Evolutionary conservation across 2,888 invertebrate species (phyloP).

Genomic region (Nemotelus nigrinus): DNA sequence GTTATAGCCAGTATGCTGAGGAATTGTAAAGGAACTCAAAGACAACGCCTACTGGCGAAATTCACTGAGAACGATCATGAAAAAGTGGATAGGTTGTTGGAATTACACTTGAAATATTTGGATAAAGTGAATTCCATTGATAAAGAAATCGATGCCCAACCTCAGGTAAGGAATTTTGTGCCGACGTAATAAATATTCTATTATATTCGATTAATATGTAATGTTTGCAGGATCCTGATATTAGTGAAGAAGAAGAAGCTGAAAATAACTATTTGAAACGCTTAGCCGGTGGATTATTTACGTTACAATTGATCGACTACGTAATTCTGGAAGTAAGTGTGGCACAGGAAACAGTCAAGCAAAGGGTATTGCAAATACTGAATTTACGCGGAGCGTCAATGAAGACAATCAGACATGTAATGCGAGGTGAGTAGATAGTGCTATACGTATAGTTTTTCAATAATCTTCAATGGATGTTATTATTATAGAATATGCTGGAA

Average conservation of each 20-base stretch:
- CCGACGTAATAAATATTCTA: no score
- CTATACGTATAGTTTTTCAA: background rate
- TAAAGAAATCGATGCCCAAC: conserved; percentile 73
- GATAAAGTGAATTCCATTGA: conserved; percentile 91
- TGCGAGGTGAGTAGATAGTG: conserved; percentile 76
- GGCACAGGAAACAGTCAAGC: conserved; percentile 77
- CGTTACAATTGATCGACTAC: conserved; percentile 93
- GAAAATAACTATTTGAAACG: conserved; percentile 89
- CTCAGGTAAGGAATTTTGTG: conserved; percentile 58
- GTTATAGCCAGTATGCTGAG: conserved; percentile 93
- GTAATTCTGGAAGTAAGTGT: conserved; percentile 81
- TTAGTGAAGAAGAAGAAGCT: conserved; percentile 78
- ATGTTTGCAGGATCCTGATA: conserved; percentile 57
- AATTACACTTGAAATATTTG: conserved; percentile 96
- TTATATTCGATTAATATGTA: no score
- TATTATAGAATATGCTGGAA: conserved; percentile 88
- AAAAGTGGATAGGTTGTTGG: conserved; percentile 95
- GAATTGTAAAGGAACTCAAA: conserved; percentile 90
- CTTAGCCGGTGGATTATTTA: conserved; percentile 94
- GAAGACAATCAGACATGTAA: conserved; percentile 91
- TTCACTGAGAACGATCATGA: conserved; percentile 98
- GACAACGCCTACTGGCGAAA: conserved; percentile 90
- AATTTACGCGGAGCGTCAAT: conserved; percentile 90
- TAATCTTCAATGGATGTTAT: conserved; percentile 29
- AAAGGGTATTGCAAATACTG: conserved; percentile 87